phyloP scores from a whole-genome alignment of 2,888 invertebrate species.

The Andricus quercusramuli region DNA sequence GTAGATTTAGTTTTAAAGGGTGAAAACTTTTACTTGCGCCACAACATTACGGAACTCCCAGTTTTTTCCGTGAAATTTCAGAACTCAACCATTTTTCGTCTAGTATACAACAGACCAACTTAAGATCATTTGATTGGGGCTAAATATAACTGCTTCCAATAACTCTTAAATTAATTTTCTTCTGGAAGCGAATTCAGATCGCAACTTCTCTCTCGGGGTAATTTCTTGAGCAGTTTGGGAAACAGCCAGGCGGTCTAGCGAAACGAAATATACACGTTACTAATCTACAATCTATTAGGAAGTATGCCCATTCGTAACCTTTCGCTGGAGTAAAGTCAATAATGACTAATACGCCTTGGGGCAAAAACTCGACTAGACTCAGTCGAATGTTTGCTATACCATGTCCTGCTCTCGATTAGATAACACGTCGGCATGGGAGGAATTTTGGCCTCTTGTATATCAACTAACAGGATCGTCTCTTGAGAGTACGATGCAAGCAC shows the following conservation, averaged over 20 bases:
- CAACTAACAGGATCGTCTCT: slow-evolving; percentile 19
- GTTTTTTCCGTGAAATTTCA: no score
- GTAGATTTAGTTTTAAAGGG: no score
- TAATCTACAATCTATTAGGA: not conserved
- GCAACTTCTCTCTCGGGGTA: not conserved
- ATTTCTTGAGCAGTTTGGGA: not conserved
- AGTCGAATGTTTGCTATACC: not conserved
- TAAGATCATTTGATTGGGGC: no score
- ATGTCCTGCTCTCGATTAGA: not conserved
- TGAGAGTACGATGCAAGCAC: slow-evolving; percentile 14
- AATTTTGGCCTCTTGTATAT: slow-evolving; percentile 29
- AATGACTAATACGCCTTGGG: slow-evolving; percentile 18
- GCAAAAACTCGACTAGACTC: slow-evolving; percentile 4
- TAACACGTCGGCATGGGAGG: slow-evolving; percentile 11
- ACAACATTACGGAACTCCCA: no score
- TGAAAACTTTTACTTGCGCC: no score
- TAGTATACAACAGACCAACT: no score
- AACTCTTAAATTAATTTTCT: not conserved
- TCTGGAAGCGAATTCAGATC: not conserved
- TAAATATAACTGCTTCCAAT: not conserved
- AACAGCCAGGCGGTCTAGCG: not conserved
- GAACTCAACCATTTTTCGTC: no score
- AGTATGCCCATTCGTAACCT: slow-evolving; percentile 22
- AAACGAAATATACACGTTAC: not conserved
- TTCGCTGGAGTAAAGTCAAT: slow-evolving; percentile 28